Evolutionary conservation across 2,797 vertebrate genomes (phyloP), one percentile per base, ranked within the genome.

Genomic region (Anguilla obscura): DNA sequence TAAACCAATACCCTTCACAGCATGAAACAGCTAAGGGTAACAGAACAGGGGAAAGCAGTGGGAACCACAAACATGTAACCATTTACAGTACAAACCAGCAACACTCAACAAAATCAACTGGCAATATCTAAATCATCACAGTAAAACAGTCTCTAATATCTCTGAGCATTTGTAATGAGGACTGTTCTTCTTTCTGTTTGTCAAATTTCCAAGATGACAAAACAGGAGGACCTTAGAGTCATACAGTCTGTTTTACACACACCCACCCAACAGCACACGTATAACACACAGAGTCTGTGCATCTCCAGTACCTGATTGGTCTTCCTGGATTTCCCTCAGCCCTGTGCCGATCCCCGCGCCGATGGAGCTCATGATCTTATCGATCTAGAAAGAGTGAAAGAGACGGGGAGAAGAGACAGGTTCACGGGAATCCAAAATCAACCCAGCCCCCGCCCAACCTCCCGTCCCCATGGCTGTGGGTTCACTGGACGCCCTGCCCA

Each of bases 311-410:
- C 98, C 97, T 97, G 95, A 90, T 82, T 50, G 16, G 1, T 96
- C 93, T 87, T 96, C 94, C 58, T 95, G 96, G 89, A 97, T 96
- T 91, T 95, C 96, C 69, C 97, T 94, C 93, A 98, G 91, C 89
- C 96, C 97, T 60, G 96, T 98, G 89, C 96, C 95, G 91, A 99
- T 99, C 91, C 98, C 98, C 76, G 96, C 98, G 89, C 98, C 98
- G 90, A 99, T 98, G 69, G 97, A 99, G 94, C 95, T 99, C 98
- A 99, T 99, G 91, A 99, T 99, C 96, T 99, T 99, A 96, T 99
- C 98, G 90, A 99, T 99, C 98, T 99, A 92, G 54, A 92, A 91
- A 92, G 91, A 90, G 8, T 94, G 86, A 94, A 88, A 86, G 66
- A 88, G 88, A 91, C 14, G 54, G 30, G 30, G 54, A 36, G 52